Evolutionary conservation across 1,140 invertebrate species (phyloP), one percentile per base, ranked within the genome.

Genomic region (Marisa cornuarietis): DNA sequence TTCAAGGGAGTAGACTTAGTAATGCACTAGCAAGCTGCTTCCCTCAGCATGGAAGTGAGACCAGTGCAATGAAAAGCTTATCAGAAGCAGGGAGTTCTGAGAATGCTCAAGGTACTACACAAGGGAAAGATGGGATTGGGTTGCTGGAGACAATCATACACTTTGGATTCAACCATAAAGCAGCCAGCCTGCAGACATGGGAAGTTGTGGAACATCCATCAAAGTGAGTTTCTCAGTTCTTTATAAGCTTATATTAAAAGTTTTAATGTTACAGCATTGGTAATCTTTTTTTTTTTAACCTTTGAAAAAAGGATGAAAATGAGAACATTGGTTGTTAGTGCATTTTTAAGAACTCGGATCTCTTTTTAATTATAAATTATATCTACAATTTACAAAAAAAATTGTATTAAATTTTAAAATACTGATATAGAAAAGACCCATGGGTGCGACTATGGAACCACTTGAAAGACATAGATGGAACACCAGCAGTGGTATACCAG

Each of bases 401-500:
- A 58, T 58, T 42, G 31, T 42, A 42, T 42, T 4, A 42, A 42
- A 58, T 58, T 58, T 11, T 4, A 14, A 14, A 58, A 14, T 58
- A 58, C 2, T 58, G 16, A 58, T 14, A 58, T 71, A 82, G 81
- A 52, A 82, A 78, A 54, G 81, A 82, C 20, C 79, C 81, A 8
- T 66, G 72, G 22, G 81, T 82, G 22, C 26, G 51, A 16, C 63
- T 80, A 63, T 83, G 83, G 83, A 51, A 58, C 58, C 79, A 81
- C 10, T 73, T 89, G 5, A 73, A 83, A 42, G 84, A 85, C 68
- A 49, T 83, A 20, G 82, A 85, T 42, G 82, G 83, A 16, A 84
- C 83, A 7, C 80, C 83, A 66, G 85, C 87, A 22, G 69, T 88
- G 9, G 69, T 78, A 1, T 87, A 87, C 73, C 79, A 82, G 65